Evolutionary conservation across 2,888 invertebrate species (phyloP), one percentile per base, ranked within the genome.

Genomic region (Drosophila prostipennis): DNA sequence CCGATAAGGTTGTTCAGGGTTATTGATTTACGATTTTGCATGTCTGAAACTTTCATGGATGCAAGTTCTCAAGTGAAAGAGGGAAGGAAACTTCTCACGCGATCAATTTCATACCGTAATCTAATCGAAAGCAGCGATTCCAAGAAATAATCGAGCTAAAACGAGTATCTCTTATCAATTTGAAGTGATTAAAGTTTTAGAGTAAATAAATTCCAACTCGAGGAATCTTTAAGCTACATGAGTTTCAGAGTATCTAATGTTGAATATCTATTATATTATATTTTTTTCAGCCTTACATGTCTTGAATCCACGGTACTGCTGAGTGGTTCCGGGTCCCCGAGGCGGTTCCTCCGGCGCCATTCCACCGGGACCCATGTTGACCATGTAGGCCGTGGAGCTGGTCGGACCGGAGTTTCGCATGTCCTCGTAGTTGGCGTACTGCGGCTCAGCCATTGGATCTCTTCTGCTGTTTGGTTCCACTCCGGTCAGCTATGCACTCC

Each of bases 241-340:
- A n/a, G n/a, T n/a, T n/a, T n/a, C n/a, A n/a, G n/a, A n/a, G n/a
- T n/a, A n/a, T n/a, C n/a, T n/a, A n/a, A n/a, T n/a, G n/a, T n/a
- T n/a, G n/a, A n/a, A n/a, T n/a, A n/a, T n/a, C n/a, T n/a, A n/a
- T n/a, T n/a, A n/a, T n/a, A n/a, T 19, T 19, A 19, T 19, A 19
- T 19, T 19, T 19, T 26, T 32, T 10, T 1, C 32, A 32, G 10
- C 11, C 34, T 19, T 77, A 88, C 88, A 88, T 52, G 90, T 88
- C 67, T 90, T 79, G 19, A 89, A 78, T 45, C 87, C 89, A 23
- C 87, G 86, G 77, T 89, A 89, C 32, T 72, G 72, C 42, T 64
- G 58, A 1, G 32, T 23, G 8, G 11, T 0, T 11, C n/a, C 16
- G 32, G 61, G 61, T 3, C 4, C 19, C 6, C 40, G 42, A 39